These are phyloP conservation scores for Chrysomallon squamiferum DNA, from an alignment of 1,140 invertebrate species.

Conservation along the genomic window DNA sequence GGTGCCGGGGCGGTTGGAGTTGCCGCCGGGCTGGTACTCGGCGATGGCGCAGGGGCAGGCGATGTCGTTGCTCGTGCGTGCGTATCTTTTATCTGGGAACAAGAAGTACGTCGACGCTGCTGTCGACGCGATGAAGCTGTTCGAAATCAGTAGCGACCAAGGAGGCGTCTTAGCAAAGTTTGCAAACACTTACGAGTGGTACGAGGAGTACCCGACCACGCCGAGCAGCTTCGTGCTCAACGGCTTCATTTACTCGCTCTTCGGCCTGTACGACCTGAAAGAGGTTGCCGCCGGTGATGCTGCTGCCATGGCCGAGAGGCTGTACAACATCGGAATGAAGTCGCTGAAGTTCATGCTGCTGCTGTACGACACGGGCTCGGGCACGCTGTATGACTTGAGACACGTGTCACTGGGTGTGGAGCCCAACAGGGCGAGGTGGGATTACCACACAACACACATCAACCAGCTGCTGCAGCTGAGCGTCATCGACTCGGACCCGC, in stretches of 20 bases:
- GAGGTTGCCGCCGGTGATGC: slow-evolving; percentile 60
- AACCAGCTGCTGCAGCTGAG: slow-evolving; percentile 91
- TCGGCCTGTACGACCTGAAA: slow-evolving; percentile 93
- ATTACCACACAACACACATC: slow-evolving; percentile 98
- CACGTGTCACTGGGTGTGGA: slow-evolving; percentile 85
- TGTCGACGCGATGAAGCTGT: slow-evolving; percentile 79
- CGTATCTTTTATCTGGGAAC: slow-evolving; percentile 83
- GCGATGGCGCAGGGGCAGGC: slow-evolving; percentile 98
- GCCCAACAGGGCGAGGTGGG: slow-evolving; percentile 89
- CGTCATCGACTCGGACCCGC: slow-evolving; percentile 80
- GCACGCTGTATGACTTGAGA: slow-evolving; percentile 95
- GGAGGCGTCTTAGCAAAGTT: slow-evolving; percentile 86
- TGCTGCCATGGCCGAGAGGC: slow-evolving; percentile 54
- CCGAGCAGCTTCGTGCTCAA: slow-evolving; percentile 96
- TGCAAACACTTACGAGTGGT: slow-evolving; percentile 83
- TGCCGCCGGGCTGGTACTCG: slow-evolving; percentile 91
- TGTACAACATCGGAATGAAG: slow-evolving; percentile 86
- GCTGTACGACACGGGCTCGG: slow-evolving; percentile 93
- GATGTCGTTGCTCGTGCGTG: slow-evolving; percentile 89
- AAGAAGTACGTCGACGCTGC: slow-evolving; percentile 82
- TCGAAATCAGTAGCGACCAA: slow-evolving; percentile 72
- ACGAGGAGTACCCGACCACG: slow-evolving; percentile 97
- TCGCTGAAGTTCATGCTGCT: slow-evolving; percentile 90
- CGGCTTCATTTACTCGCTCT: slow-evolving; percentile 97
- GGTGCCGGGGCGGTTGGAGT: slow-evolving; percentile 74